These are phyloP conservation scores for Lasioglossum oenotherae DNA, from an alignment of 2,888 invertebrate genomes.

Conservation along the genomic window DNA sequence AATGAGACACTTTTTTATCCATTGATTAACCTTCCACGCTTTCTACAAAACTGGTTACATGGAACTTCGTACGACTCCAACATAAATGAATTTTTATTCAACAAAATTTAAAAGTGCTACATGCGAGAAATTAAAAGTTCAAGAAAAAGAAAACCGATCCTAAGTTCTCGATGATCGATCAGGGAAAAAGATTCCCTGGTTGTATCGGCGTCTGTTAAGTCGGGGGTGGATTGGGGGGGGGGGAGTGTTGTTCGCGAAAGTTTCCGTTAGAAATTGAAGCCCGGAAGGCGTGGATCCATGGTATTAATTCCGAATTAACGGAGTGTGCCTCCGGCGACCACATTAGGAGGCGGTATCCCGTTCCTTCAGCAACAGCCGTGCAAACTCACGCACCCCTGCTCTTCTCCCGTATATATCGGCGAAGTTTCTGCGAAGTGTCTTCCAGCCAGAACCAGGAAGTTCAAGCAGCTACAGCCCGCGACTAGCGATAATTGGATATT, in stretches of 20 bases:
- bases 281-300: slow-evolving; percentile 28
- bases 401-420: slow-evolving; percentile 62
- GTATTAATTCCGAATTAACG: slow-evolving; percentile 70
- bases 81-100: too few species aligned
- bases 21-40: not conserved
- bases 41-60: too few species aligned
- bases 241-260: slow-evolving; percentile 40
- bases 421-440: slow-evolving; percentile 76
- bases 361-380: slow-evolving; percentile 38
- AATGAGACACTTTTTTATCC: not conserved
- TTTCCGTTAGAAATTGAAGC: slow-evolving; percentile 59
- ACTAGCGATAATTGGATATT: slow-evolving; percentile 77
- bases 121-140: too few species aligned
- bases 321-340: slow-evolving; percentile 44
- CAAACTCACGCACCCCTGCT: slow-evolving; percentile 64
- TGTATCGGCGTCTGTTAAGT: not conserved
- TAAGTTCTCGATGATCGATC: not conserved
- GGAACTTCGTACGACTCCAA: too few species aligned
- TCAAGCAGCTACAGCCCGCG: slow-evolving; percentile 57
- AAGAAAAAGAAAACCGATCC: too few species aligned
- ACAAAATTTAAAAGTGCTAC: too few species aligned
- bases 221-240: not conserved
- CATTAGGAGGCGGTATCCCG: slow-evolving; percentile 41
- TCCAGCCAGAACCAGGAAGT: slow-evolving; percentile 62
- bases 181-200: not conserved